Percentiles rank a stretch among this genome's conserved stretches.
These are phyloP conservation scores for Pangasius sanitwongsei DNA, from an alignment of 2,797 vertebrate genomes.

Conservation along the genomic window DNA sequence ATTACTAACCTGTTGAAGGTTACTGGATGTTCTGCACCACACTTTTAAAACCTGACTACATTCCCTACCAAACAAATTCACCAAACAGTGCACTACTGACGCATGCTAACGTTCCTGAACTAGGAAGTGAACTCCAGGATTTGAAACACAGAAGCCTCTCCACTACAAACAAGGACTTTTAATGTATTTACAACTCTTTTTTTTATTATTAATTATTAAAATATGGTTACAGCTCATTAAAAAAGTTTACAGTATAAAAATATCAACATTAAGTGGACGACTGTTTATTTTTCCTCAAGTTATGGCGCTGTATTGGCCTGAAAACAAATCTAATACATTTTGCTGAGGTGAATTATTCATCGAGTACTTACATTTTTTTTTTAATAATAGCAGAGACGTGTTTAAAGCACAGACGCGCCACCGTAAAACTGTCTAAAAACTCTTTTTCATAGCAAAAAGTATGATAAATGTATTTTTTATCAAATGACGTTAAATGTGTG, in stretches of 20 bases:
- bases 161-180: slow-evolving; percentile 10
- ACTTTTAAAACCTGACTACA: neutral
- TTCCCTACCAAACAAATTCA: neutral
- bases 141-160: neutral
- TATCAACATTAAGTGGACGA: no score
- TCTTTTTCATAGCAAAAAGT: no score
- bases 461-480: no score
- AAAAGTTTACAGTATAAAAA: slow-evolving; percentile 4
- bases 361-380: neutral
- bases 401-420: neutral
- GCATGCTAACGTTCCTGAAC: neutral
- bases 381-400: neutral
- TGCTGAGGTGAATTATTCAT: neutral
- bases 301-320: no score
- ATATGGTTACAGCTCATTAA: neutral
- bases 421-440: neutral
- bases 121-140: neutral
- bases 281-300: neutral
- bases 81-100: neutral
- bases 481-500: no score
- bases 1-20: neutral
- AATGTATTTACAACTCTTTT: neutral
- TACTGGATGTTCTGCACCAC: neutral
- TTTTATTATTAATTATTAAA: neutral
- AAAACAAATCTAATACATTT: no score